Evolutionary conservation across 2,888 invertebrate genomes (phyloP).

Genomic region (Hoplodrina blanda): DNA sequence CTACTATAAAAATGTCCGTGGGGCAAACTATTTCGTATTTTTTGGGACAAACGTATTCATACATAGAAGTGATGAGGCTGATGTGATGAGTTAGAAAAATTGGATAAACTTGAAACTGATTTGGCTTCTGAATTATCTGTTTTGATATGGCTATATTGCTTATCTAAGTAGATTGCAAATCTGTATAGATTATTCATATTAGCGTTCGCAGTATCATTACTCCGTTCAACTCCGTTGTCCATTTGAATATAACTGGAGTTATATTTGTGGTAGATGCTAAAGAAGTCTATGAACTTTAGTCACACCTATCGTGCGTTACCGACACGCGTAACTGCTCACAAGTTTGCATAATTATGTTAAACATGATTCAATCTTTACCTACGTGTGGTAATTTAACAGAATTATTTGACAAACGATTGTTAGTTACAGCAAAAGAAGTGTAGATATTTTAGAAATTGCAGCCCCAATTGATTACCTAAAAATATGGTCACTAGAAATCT

Average conservation of each 20-base stretch:
- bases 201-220: too few relatives aligned
- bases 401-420: conserved; percentile 25
- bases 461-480: not conserved
- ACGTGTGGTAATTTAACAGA: conserved; percentile 35
- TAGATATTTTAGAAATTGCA: conserved; percentile 10
- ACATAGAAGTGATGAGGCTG: too few relatives aligned
- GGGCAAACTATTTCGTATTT: not conserved
- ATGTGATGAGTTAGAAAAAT: too few relatives aligned
- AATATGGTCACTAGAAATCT: not conserved
- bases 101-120: too few relatives aligned
- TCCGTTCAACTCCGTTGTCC: too few relatives aligned
- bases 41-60: not conserved
- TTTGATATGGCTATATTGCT: not conserved
- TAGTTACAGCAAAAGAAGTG: not conserved
- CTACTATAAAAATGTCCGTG: not conserved
- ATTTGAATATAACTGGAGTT: too few relatives aligned
- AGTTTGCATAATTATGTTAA: conserved; percentile 56
- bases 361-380: conserved; percentile 54
- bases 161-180: too few relatives aligned
- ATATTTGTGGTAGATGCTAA: conserved; percentile 2
- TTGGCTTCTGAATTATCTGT: not conserved
- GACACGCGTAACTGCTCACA: conserved; percentile 65
- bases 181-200: too few relatives aligned
- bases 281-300: conserved; percentile 75
- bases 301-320: conserved; percentile 62